A percentile compares a stretch with the other conserved stretches of the same genome.
phyloP scores from a whole-genome alignment of 1,140 invertebrate genomes.

The Mycetomoellerius zeteki region DNA sequence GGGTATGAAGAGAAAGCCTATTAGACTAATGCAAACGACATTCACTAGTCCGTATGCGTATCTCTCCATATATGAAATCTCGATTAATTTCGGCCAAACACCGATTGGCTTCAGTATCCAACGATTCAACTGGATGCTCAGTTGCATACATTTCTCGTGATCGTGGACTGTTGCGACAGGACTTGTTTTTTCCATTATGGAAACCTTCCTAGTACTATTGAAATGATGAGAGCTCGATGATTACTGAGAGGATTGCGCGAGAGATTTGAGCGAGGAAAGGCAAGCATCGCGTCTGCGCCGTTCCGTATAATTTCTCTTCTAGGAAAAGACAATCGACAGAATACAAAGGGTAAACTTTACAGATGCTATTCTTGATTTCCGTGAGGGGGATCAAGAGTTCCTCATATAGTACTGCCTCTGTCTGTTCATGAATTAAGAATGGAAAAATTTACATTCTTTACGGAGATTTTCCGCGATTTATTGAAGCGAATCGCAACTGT shows the following conservation, averaged over 20 bases:
- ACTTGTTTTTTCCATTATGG: neutral
- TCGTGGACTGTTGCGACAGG: neutral
- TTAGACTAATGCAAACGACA: slow-evolving; percentile 34
- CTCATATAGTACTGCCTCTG: neutral
- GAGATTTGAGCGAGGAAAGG: neutral
- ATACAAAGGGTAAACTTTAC: slow-evolving; percentile 16
- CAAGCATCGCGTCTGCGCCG: slow-evolving; percentile 19
- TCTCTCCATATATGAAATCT: neutral
- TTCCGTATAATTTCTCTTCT: neutral
- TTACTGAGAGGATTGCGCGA: slow-evolving; percentile 21
- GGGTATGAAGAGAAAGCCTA: slow-evolving; percentile 60
- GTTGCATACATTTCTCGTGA: slow-evolving; percentile 5
- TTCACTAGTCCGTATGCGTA: neutral
- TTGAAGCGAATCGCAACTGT: neutral
- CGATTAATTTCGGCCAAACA: slow-evolving; percentile 50
- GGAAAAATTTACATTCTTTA: neutral
- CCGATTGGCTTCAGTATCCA: slow-evolving; percentile 71
- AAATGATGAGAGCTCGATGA: neutral
- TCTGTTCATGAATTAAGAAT: slow-evolving; percentile 24
- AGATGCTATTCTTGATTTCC: neutral
- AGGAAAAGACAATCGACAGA: neutral
- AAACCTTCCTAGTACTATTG: neutral
- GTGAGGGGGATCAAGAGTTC: neutral
- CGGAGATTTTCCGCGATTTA: neutral
- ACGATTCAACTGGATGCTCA: slow-evolving; percentile 64